Conservation (phyloP, 2,797 vertebrate species). For the Pangasius djambal region DNA sequence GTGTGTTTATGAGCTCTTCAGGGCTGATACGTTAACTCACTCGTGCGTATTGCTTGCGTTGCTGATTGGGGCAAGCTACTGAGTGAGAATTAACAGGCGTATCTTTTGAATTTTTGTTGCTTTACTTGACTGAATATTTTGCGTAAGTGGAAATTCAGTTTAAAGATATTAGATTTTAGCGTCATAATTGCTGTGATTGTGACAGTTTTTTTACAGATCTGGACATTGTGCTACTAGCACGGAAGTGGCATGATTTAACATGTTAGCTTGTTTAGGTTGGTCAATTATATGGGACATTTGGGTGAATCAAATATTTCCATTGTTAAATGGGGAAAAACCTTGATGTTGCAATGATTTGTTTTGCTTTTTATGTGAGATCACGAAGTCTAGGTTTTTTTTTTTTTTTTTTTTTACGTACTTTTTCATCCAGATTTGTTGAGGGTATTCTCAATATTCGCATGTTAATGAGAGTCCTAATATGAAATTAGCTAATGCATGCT, state of each 20-base stretch:
- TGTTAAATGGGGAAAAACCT: neutral
- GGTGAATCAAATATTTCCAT: neutral
- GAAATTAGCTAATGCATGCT: neutral
- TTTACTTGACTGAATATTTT: neutral
- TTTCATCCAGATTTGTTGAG: neutral
- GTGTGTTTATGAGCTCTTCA: neutral
- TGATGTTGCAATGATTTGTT: neutral
- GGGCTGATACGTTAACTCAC: neutral
- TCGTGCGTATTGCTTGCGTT: neutral
- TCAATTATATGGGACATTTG: neutral
- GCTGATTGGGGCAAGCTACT: neutral
- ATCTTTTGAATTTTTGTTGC: neutral
- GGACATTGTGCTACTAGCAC: neutral
- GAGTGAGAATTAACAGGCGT: neutral
- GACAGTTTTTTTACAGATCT: neutral
- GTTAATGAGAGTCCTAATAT: too few species aligned
- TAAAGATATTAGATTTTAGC: neutral
- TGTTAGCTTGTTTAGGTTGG: neutral
- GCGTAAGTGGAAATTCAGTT: neutral
- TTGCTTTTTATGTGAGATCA: neutral
- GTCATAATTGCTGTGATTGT: neutral
- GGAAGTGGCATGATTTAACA: neutral
- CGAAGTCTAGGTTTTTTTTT: too few species aligned
- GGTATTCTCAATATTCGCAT: neutral
- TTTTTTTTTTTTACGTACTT: too few species aligned